Conservation (phyloP, 2,797 vertebrate species). For the Premnoplex brunnescens region DNA sequence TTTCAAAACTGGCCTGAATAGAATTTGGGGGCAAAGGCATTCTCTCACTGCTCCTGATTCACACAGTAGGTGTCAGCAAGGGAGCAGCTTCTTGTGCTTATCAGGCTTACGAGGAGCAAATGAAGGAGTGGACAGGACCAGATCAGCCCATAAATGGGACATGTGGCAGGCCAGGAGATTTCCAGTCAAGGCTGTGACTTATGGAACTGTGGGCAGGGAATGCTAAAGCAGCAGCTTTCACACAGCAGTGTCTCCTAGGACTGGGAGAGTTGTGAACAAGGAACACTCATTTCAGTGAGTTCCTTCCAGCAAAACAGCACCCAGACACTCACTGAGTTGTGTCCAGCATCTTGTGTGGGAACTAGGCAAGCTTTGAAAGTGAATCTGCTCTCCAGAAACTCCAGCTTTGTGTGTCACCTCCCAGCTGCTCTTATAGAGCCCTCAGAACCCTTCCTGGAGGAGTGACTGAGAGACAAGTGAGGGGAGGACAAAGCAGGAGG, state of each 20-base stretch:
- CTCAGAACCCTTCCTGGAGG: not conserved
- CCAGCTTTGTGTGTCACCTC: not conserved
- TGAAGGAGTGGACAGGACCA: not conserved
- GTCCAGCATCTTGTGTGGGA: not conserved
- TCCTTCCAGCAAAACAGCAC: not conserved
- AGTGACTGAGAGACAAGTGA: not conserved
- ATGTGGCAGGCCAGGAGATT: not conserved
- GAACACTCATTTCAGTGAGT: not conserved
- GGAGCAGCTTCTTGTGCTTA: not conserved
- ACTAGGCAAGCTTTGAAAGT: not conserved
- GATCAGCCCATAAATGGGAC: not conserved
- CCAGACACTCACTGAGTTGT: not conserved
- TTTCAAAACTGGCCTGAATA: not conserved
- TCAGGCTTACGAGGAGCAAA: not conserved
- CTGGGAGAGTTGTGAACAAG: not conserved
- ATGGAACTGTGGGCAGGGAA: not conserved
- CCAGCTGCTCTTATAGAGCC: not conserved
- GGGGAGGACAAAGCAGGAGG: not conserved
- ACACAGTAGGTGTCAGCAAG: not conserved
- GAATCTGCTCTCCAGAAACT: not conserved
- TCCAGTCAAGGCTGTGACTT: not conserved
- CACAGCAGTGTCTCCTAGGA: not conserved
- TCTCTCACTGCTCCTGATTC: not conserved
- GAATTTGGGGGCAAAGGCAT: not conserved
- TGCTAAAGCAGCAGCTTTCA: not conserved